Evolutionary conservation across 1,140 invertebrate species (phyloP), one percentile per base, ranked within the genome.

Genomic region (Eumaeus atala): DNA sequence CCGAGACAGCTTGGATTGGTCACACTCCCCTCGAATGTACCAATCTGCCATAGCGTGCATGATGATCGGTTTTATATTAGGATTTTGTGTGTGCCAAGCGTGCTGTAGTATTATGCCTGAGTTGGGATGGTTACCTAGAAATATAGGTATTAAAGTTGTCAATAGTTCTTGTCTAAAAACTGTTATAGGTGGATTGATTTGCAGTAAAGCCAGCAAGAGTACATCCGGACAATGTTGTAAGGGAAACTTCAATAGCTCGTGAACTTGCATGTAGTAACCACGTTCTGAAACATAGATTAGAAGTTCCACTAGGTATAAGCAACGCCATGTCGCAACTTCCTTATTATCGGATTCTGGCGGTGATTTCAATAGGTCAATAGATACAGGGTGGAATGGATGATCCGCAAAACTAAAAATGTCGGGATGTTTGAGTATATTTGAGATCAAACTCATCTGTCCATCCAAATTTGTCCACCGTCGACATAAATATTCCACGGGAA

Each of bases 1-100:
- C 21, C 97, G 88, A 0, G 97, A 97, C 2, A 99, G 87, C 73
- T 96, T 92, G 0, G 93, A 93, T 83, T 99, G 97, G 86, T 99
- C 97, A 70, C 94, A 93, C 62, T 98, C 96, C 21, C 94, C 93
- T 21, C 95, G 91, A 58, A 95, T 90, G 78, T 98, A 99, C 96
- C 97, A 99, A 54, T 99, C 97, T 2, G 96, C 95, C 97, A 99
- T 99, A 0, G 96, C 92, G 67, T 97, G 95, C 93, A 98, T 98
- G 34, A 98, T 95, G 42, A 97, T 93, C 4, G 93, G 92, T 56
- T 96, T 93, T 36, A 95, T 90, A 51, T 91, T 91, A 7, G 91
- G 88, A 64, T 91, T 92, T 70, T 93, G 92, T 0, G 90, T 89
- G 74, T 95, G 96, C 98, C 98, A 99, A 0, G 96, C 96, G 79